phyloP scores from a whole-genome alignment of 2,113 vertebrate species.

The Peromyscus maniculatus region DNA sequence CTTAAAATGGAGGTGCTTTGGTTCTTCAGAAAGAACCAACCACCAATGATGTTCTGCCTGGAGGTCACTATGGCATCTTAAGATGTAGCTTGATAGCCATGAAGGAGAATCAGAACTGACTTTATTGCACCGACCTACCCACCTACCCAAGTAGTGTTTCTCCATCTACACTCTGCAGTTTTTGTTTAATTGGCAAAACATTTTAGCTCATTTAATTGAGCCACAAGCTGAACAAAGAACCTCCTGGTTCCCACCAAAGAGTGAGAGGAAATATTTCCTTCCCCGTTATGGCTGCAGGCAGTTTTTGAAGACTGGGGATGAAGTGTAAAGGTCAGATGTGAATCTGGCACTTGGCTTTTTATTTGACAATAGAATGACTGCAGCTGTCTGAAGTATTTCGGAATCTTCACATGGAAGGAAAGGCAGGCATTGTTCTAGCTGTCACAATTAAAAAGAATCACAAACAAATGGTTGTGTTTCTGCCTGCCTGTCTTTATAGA shows the following conservation, averaged over 20 bases:
- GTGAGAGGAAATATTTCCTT: neutral
- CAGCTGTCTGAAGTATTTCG: neutral
- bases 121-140: neutral
- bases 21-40: neutral
- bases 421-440: slow-evolving; percentile 44
- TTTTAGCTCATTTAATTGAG: neutral
- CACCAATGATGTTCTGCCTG: neutral
- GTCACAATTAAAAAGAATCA: slow-evolving; percentile 39
- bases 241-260: neutral
- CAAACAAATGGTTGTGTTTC: slow-evolving; percentile 51
- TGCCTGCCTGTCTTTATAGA: slow-evolving; percentile 44
- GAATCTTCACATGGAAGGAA: neutral
- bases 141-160: neutral
- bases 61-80: neutral
- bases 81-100: neutral
- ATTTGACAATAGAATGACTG: neutral
- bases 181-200: neutral
- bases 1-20: too few species aligned
- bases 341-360: neutral
- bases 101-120: neutral
- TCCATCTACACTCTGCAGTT: neutral
- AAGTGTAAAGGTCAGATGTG: neutral
- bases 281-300: neutral
- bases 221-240: neutral
- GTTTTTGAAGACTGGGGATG: neutral